Conservation (phyloP, 2,888 invertebrate species). For the Malthinus flaveolus region DNA sequence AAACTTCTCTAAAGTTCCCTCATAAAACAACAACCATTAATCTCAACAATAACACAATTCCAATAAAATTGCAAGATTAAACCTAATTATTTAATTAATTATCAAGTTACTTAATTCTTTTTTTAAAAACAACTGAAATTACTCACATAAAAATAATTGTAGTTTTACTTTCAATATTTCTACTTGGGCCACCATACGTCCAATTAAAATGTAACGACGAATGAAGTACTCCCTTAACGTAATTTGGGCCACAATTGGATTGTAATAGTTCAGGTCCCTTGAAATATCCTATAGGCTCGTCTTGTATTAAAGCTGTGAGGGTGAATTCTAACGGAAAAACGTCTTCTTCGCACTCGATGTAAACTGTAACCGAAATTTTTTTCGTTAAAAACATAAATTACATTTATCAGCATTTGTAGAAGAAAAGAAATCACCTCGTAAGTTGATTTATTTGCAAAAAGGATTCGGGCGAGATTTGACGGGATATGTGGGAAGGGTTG, state of each 20-base stretch:
- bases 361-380: slow-evolving; percentile 18
- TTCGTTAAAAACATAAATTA: too few relatives aligned
- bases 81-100: too few relatives aligned
- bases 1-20: too few relatives aligned
- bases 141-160: slow-evolving; percentile 48
- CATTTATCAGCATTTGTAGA: too few relatives aligned
- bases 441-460: too few relatives aligned
- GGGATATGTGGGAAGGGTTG: too few relatives aligned
- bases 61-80: too few relatives aligned
- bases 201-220: slow-evolving; percentile 40
- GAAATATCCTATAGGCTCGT: slow-evolving; percentile 33
- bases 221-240: slow-evolving; percentile 34
- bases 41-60: too few relatives aligned
- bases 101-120: neutral
- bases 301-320: slow-evolving; percentile 36
- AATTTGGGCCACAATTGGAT: slow-evolving; percentile 35
- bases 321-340: slow-evolving; percentile 33
- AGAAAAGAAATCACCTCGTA: too few relatives aligned
- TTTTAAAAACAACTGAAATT: slow-evolving; percentile 13
- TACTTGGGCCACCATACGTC: slow-evolving; percentile 36
- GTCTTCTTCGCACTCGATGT: slow-evolving; percentile 10
- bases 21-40: too few relatives aligned
- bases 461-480: too few relatives aligned
- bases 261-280: slow-evolving; percentile 28
- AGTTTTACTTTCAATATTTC: slow-evolving; percentile 33